phyloP scores from a whole-genome alignment of 2,888 invertebrate genomes.

The Erebia epiphron region DNA sequence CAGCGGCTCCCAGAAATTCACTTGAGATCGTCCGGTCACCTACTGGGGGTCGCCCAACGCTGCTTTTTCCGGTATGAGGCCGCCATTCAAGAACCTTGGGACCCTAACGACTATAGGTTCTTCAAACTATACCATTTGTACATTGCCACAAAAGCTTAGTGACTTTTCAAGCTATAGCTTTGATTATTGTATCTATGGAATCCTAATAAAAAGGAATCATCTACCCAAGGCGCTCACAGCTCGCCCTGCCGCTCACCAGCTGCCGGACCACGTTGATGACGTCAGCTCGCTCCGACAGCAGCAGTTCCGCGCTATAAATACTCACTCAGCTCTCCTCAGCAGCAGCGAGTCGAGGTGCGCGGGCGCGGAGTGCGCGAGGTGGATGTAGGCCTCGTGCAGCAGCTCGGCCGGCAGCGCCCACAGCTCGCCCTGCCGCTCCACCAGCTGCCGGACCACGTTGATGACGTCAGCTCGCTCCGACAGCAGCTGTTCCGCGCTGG shows the following conservation, averaged over 20 bases:
- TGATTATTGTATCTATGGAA: no score
- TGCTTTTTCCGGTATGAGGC: no score
- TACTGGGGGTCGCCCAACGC: no score
- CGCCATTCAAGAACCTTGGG: no score
- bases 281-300: constrained; percentile 91
- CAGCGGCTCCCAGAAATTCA: no score
- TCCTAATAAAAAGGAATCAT: no score
- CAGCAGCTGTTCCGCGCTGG: constrained; percentile 86
- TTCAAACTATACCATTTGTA: no score
- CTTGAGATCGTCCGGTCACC: no score
- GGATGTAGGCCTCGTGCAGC: constrained; percentile 92
- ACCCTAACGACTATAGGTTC: no score
- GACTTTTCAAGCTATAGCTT: no score
- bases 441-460: constrained; percentile 88
- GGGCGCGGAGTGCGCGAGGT: constrained; percentile 93
- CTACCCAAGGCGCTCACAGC: constrained; percentile 65
- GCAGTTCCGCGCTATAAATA: constrained; percentile 84
- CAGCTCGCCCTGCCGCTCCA: constrained; percentile 86
- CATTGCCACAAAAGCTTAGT: no score
- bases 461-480: constrained; percentile 94
- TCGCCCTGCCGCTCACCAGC: constrained; percentile 86
- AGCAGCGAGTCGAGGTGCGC: constrained; percentile 88
- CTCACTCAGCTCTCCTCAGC: constrained; percentile 77
- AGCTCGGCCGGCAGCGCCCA: constrained; percentile 89
- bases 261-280: constrained; percentile 94